These are phyloP conservation scores for Tragelaphus strepsiceros DNA, from an alignment of 2,113 vertebrate genomes.

Conservation along the genomic window DNA sequence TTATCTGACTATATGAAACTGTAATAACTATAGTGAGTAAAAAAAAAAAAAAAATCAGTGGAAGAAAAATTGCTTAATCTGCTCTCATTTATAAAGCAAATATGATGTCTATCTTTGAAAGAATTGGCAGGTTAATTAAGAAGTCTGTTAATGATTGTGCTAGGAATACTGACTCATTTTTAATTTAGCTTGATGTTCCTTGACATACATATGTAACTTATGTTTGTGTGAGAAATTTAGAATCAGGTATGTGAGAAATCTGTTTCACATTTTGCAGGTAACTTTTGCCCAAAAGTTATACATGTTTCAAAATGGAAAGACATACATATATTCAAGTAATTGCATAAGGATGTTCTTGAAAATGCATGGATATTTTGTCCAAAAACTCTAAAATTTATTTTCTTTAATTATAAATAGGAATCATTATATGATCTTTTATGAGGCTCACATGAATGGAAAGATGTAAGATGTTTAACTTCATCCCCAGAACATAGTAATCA, in stretches of 20 bases:
- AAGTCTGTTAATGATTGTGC: not conserved
- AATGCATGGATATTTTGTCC: not conserved
- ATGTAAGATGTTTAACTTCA: too few species aligned
- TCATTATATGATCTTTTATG: not conserved
- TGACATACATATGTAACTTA: not conserved
- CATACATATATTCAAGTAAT: not conserved
- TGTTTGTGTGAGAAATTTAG: constrained; percentile 17
- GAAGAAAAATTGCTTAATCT: constrained; percentile 2
- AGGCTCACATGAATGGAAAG: too few species aligned
- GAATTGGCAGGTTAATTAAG: constrained; percentile 47
- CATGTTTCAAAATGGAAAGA: not conserved
- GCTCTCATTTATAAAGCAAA: not conserved
- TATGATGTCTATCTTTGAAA: not conserved
- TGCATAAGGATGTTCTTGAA: not conserved
- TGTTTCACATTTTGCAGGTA: not conserved
- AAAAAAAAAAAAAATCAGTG: not conserved
- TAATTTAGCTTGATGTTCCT: not conserved
- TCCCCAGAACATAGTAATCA: not conserved
- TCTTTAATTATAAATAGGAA: not conserved
- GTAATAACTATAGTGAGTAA: not conserved
- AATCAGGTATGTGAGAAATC: not conserved
- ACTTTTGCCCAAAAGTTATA: not conserved
- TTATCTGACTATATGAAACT: not conserved
- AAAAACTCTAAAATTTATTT: not conserved
- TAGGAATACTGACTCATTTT: constrained; percentile 8